Percentiles rank a stretch among this genome's conserved stretches.
phyloP scores from a whole-genome alignment of 2,888 invertebrate species.

The Cylloceria caligata region DNA sequence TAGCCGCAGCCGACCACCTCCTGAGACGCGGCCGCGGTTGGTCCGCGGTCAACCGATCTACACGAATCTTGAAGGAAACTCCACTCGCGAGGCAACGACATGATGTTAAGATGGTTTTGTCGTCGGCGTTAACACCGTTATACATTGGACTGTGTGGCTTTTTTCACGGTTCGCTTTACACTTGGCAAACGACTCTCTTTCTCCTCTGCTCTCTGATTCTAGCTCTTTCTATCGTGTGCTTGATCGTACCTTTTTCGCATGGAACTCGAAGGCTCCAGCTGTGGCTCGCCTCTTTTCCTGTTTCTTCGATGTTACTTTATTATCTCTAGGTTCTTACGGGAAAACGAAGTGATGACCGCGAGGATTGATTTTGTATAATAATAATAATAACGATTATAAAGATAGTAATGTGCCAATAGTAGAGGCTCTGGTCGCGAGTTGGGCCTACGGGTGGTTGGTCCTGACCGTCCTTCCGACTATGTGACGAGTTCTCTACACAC shows the following conservation, averaged over 20 bases:
- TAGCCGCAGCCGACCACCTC: conserved; percentile 76
- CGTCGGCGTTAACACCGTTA: conserved; percentile 81
- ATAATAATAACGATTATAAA: conserved; percentile 8
- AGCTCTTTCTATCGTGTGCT: not conserved
- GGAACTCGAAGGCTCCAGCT: conserved; percentile 9
- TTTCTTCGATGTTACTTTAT: conserved; percentile 1
- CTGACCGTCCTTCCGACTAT: conserved; percentile 56
- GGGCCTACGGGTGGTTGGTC: conserved; percentile 57
- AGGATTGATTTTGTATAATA: not conserved
- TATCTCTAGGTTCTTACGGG: not conserved
- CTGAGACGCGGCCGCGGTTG: conserved; percentile 77
- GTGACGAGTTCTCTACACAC: conserved; percentile 55
- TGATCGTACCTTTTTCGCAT: not conserved
- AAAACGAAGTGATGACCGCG: not conserved
- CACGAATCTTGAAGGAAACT: conserved; percentile 86
- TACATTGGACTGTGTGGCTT: conserved; percentile 81
- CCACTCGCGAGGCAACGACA: conserved; percentile 88
- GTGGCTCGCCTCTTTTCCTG: not conserved
- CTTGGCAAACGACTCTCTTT: conserved; percentile 25
- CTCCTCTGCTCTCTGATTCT: not conserved
- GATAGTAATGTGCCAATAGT: conserved; percentile 20
- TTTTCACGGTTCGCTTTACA: conserved; percentile 50
- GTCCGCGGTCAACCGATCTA: conserved; percentile 74
- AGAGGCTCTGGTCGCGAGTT: conserved; percentile 35
- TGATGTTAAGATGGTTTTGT: conserved; percentile 78